These are phyloP conservation scores for Scomber japonicus DNA, from an alignment of 2,113 vertebrate species.

Conservation along the genomic window DNA sequence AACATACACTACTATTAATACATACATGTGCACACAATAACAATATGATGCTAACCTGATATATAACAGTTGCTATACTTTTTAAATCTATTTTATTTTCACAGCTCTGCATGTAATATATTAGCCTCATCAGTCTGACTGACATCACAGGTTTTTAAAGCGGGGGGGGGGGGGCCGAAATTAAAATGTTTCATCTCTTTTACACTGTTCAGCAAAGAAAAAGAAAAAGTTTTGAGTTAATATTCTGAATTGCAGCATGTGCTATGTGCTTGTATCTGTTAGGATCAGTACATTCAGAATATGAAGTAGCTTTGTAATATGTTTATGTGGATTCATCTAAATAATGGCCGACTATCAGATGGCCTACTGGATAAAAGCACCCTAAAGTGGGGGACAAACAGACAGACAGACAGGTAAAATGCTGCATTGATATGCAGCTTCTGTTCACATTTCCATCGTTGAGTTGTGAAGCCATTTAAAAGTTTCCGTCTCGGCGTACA, in stretches of 20 bases:
- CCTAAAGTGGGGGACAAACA: conserved; percentile 77
- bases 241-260: conserved; percentile 44
- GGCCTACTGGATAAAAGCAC: conserved; percentile 72
- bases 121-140: background rate
- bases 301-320: conserved; percentile 66
- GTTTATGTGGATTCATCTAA: conserved; percentile 72
- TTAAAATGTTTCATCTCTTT: conserved; percentile 26
- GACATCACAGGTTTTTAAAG: background rate
- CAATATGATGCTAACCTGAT: background rate
- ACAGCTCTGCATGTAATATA: background rate
- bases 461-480: conserved; percentile 72
- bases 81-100: background rate
- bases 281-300: conserved; percentile 74
- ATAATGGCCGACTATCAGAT: conserved; percentile 68
- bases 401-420: conserved; percentile 57
- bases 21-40: background rate
- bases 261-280: conserved; percentile 39
- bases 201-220: conserved; percentile 5
- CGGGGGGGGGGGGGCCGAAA: conserved; percentile 33
- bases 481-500: conserved; percentile 62
- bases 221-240: conserved; percentile 47
- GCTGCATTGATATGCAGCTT: conserved; percentile 71
- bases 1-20: background rate
- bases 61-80: background rate
- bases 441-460: conserved; percentile 70